These are phyloP conservation scores for Myotis planiceps DNA, from an alignment of 2,797 vertebrate species.

Conservation along the genomic window DNA sequence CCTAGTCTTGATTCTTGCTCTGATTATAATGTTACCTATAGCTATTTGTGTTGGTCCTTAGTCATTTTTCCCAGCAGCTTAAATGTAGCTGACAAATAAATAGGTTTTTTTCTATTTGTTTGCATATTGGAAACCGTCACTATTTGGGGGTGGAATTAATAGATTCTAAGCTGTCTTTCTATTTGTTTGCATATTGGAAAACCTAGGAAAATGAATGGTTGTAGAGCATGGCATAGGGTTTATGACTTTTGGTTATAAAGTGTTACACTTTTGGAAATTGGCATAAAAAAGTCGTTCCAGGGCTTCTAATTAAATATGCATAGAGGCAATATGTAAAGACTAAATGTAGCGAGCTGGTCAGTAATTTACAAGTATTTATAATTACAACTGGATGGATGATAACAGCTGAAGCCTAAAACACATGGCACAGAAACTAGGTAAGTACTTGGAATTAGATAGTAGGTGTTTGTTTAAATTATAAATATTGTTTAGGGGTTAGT, in stretches of 20 bases:
- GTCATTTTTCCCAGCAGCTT: background rate
- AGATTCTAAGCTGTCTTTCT: constrained; percentile 25
- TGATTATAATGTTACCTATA: constrained; percentile 6
- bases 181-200: background rate
- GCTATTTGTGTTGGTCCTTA: constrained; percentile 1
- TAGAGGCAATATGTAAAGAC: constrained; percentile 6
- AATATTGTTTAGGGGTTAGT: background rate
- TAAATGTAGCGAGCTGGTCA: background rate
- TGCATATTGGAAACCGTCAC: background rate
- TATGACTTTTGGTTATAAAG: constrained; percentile 23
- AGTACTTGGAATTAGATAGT: constrained; percentile 1
- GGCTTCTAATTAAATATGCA: background rate
- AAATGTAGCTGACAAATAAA: background rate
- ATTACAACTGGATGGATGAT: background rate
- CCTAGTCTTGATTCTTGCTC: background rate
- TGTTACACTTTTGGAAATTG: background rate
- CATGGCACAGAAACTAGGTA: background rate
- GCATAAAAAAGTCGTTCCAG: background rate
- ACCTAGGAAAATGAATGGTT: constrained; percentile 8
- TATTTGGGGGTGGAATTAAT: background rate
- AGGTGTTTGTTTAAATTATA: constrained; percentile 20
- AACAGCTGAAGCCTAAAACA: constrained; percentile 32
- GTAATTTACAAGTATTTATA: background rate
- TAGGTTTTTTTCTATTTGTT: background rate
- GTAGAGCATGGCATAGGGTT: background rate